Base-by-base conservation (phyloP, 2,888 invertebrate genomes). In the Polylopha cassiicola region DNA sequence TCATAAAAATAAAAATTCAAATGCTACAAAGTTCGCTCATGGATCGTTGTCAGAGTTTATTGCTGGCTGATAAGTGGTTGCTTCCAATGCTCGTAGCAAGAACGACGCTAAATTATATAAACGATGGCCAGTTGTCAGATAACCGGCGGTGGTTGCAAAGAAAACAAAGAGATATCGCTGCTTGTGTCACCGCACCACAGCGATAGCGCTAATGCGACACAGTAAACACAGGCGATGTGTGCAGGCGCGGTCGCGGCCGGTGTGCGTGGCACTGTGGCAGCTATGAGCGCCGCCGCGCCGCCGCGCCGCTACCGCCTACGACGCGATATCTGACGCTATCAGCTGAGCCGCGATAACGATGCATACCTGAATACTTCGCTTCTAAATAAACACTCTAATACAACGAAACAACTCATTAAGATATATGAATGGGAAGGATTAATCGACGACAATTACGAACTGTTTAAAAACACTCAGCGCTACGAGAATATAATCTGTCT, bases 101-200 rank as follows among this genome's bases (percentile, higher is more conserved):
- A 46, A 51, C 47, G 56, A 60, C 60, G 61, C 53, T 54, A 56
- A 53, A 71, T 69, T 65, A 68, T 68, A 72, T 71, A 64, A 73
- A 66, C 60, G 61, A 58, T 34, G 37, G 44, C 55, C 61, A 70
- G 64, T 66, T 62, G 61, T 55, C 61, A 70, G 65, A 74, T 69
- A 75, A 61, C 58, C 53, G 54, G 58, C 55, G 61, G 61, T 60
- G 51, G 62, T 65, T 62, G 65, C 61, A 65, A 71, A 73, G 69
- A 75, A 76, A 78, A 79, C 73, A 79, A 73, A 74, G 69, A 74
- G 60, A 68, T 73, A 70, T 64, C 62, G 55, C 54, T 47, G 50
- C 55, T 57, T 59, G 64, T 66, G 63, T 65, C 57, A 60, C 48
- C 50, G 58, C 61, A 41, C 50, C 49, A 50, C 45, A 38, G 18